Percentiles rank a stretch among this genome's conserved stretches.
Evolutionary conservation across 92 coral and sea anemone species (phyloP).

Genomic region (Micromussa lordhowensis): DNA sequence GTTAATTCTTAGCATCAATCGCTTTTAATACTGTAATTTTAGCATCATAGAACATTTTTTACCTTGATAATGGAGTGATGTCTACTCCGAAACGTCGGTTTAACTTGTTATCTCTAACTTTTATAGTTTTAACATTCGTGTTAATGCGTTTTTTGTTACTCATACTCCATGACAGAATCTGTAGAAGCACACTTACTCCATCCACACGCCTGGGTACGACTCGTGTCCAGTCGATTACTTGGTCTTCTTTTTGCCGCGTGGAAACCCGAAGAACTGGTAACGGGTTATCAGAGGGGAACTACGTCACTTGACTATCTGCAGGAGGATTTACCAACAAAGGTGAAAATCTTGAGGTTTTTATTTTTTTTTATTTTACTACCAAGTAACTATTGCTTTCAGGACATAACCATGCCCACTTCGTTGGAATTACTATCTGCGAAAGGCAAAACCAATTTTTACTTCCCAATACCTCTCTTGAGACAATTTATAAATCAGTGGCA

Average conservation of each 20-base stretch:
- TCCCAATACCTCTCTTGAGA: background rate
- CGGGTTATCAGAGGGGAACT: slow-evolving; percentile 2
- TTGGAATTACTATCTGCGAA: no score
- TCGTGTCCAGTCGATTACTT: slow-evolving; percentile 81
- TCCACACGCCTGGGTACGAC: slow-evolving; percentile 96
- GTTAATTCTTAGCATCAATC: no score
- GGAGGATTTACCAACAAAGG: slow-evolving; percentile 70
- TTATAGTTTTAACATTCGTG: no score
- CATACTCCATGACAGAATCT: slow-evolving; percentile 53
- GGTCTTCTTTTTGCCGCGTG: slow-evolving; percentile 86
- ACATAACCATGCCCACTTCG: background rate
- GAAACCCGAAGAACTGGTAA: slow-evolving; percentile 81
- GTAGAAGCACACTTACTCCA: slow-evolving; percentile 79
- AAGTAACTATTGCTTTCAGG: background rate
- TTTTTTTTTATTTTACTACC: background rate
- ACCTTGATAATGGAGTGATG: no score
- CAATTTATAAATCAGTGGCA: background rate
- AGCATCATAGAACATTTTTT: no score
- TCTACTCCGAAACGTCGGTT: no score
- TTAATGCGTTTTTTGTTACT: background rate
- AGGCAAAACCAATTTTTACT: background rate
- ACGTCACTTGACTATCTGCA: slow-evolving; percentile 59
- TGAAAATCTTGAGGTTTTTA: slow-evolving; percentile 36
- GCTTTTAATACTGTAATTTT: no score
- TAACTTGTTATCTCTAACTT: no score